Percentiles rank a stretch among this genome's conserved stretches.
phyloP scores from a whole-genome alignment of 2,888 invertebrate genomes.

The Formica aserva region DNA sequence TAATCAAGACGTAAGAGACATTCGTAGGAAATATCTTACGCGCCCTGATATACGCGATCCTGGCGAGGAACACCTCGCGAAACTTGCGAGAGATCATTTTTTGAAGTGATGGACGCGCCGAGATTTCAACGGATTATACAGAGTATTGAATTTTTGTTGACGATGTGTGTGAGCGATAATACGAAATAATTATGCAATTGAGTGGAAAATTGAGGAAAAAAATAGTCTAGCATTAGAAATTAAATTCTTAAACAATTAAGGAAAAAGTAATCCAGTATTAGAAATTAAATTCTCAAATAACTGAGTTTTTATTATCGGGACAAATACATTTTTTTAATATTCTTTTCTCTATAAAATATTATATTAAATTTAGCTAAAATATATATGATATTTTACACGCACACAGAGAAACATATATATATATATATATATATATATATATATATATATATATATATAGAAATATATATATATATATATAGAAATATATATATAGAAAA shows the following conservation, averaged over 20 bases:
- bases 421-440: neutral
- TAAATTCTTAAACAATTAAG: neutral
- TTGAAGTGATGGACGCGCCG: neutral
- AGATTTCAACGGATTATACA: constrained; percentile 21
- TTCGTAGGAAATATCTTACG: constrained; percentile 43
- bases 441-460: neutral
- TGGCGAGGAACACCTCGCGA: constrained; percentile 33
- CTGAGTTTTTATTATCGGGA: neutral
- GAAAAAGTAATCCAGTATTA: neutral
- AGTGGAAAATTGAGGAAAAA: neutral
- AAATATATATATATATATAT: neutral
- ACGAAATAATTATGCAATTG: neutral
- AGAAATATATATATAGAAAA: neutral
- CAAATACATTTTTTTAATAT: neutral
- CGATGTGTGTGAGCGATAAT: constrained; percentile 2
- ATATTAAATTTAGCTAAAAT: neutral
- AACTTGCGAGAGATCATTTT: constrained; percentile 39
- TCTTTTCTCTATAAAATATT: neutral
- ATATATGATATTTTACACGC: neutral
- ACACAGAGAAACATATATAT: neutral
- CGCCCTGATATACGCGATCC: constrained; percentile 1
- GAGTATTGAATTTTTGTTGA: constrained; percentile 19
- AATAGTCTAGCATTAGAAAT: neutral
- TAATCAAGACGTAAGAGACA: constrained; percentile 47
- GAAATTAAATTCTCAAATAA: constrained; percentile 10